Evolutionary conservation across 2,888 invertebrate genomes (phyloP), one percentile per base, ranked within the genome.

Genomic region (Cerastis leucographa): DNA sequence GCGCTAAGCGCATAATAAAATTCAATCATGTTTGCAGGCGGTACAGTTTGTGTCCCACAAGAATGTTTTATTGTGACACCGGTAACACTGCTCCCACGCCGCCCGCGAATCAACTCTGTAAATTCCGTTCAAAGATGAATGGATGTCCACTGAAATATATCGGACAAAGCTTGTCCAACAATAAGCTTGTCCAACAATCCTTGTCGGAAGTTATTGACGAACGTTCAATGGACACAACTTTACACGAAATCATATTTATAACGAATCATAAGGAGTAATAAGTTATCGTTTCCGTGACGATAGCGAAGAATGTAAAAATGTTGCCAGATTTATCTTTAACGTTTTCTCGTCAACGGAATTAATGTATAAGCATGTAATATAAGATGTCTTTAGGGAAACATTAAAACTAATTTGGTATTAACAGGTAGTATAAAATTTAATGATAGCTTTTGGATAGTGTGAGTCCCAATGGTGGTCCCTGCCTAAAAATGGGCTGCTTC

Each of bases 1-100:
- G 91, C 90, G 89, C 89, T 91, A 93, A 93, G 93, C 91, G 90
- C 88, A 93, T 93, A 91, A 95, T 96, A 95, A 96, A 95, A 94
- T 96, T 95, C 95, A 95, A 95, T 96, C 95, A 95, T 92, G 94
- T 92, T 92, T 90, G 90, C 92, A 89, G 92, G 90, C 92, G 92
- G 92, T 91, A 90, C 91, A 88, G 85, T 92, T 93, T 93, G 91
- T 91, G 91, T 91, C 90, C 89, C 86, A 88, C 89, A 91, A 92
- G 93, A 93, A 93, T 95, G 94, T 93, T 96, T 96, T 95, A 96
- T 94, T 92, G 92, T 94, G 94, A 95, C 95, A 89, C 94, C 93
- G 94, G 92, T 94, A 94, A 95, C 95, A 89, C 93, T 93, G 94
- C 95, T 94, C 96, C 96, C 95, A 95, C 95, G 94, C 93, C 80